Conservation (phyloP, 92 coral and sea anemone species). For the Virgularia gustaviana region DNA sequence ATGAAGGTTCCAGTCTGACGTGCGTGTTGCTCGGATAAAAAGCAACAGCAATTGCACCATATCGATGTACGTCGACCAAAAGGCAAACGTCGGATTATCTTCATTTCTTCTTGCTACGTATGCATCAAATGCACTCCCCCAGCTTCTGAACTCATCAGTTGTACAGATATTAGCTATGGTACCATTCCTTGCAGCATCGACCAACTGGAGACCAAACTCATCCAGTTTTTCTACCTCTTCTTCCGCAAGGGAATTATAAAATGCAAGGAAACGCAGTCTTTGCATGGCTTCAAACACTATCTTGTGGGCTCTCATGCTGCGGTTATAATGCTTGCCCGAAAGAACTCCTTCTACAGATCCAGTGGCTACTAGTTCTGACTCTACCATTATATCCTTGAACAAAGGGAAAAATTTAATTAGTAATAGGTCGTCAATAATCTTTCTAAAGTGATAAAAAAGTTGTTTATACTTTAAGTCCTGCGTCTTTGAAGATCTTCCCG, state of each 20-base stretch:
- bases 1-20: constrained; percentile 13
- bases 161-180: not conserved
- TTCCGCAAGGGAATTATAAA: no score
- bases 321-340: constrained; percentile 10
- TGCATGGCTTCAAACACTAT: constrained; percentile 9
- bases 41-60: not conserved
- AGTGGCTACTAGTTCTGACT: constrained; percentile 5
- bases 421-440: no score
- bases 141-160: not conserved
- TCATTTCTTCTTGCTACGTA: not conserved
- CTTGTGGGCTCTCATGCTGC: constrained; percentile 11
- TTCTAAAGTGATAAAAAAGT: no score
- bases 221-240: no score
- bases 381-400: not conserved
- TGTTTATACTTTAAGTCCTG: no score
- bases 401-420: no score
- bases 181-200: not conserved
- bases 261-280: constrained; percentile 13
- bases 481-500: not conserved
- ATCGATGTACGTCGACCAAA: not conserved
- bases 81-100: not conserved
- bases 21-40: not conserved
- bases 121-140: not conserved
- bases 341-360: constrained; percentile 6
- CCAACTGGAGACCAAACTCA: constrained; percentile 2